Evolutionary conservation across 1,140 invertebrate genomes (phyloP).

Genomic region (Belonocnema kinseyi): DNA sequence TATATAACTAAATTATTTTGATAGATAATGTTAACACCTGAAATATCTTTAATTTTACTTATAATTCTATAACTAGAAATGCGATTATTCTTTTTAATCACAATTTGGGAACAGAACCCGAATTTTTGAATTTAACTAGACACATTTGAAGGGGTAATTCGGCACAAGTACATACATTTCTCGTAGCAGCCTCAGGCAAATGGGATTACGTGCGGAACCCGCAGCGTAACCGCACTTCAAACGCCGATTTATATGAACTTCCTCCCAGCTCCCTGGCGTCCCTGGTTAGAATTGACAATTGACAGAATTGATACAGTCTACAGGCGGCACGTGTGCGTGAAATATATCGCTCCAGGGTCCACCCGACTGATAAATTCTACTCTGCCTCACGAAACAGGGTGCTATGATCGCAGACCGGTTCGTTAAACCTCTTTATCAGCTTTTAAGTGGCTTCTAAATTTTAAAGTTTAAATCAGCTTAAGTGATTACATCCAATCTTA

Average conservation of each 20-base stretch:
- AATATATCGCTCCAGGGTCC: slow-evolving; percentile 60
- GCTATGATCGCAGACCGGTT: neutral
- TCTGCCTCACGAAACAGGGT: neutral
- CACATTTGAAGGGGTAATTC: slow-evolving; percentile 15
- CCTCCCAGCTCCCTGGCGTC: slow-evolving; percentile 49
- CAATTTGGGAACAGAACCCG: neutral
- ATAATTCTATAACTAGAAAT: neutral
- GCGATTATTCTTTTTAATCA: neutral
- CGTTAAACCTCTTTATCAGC: slow-evolving; percentile 8
- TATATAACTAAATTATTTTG: too few relatives aligned
- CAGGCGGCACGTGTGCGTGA: slow-evolving; percentile 58
- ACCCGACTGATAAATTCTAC: slow-evolving; percentile 44
- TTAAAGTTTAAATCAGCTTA: neutral
- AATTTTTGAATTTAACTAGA: too few relatives aligned
- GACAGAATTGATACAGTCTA: slow-evolving; percentile 71
- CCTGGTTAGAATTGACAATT: slow-evolving; percentile 70
- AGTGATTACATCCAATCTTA: too few relatives aligned
- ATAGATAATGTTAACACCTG: too few relatives aligned
- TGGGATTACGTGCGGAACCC: slow-evolving; percentile 58
- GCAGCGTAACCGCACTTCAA: slow-evolving; percentile 66
- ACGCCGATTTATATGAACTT: slow-evolving; percentile 59
- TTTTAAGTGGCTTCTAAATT: slow-evolving; percentile 1
- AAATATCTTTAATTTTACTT: too few relatives aligned
- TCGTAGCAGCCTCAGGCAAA: slow-evolving; percentile 49
- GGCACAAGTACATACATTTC: slow-evolving; percentile 44